These are phyloP conservation scores for Puma concolor DNA, from an alignment of 2,113 vertebrate species.

Conservation along the genomic window DNA sequence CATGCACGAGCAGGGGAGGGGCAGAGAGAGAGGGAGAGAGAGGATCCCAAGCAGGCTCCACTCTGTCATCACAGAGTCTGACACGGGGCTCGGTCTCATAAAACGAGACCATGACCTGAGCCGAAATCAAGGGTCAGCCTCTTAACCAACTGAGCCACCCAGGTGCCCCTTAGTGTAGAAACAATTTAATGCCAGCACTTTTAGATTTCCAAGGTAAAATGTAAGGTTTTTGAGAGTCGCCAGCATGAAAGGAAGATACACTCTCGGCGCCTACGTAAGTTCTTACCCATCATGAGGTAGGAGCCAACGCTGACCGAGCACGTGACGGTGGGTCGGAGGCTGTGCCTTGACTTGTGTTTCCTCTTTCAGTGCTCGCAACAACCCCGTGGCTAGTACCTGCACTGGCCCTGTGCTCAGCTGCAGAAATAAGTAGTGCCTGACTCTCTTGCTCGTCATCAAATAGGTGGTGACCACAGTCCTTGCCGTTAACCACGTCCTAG, in stretches of 20 bases:
- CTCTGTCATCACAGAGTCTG: too few relatives aligned
- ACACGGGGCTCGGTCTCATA: too few relatives aligned
- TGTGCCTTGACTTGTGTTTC: background rate
- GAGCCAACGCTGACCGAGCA: fast-evolving
- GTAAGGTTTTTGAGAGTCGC: background rate
- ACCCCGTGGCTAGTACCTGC: background rate
- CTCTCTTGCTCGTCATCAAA: background rate
- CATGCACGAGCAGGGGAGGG: too few relatives aligned
- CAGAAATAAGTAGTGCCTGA: background rate
- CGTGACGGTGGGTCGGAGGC: too few relatives aligned
- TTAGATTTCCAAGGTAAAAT: background rate
- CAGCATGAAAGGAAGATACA: background rate
- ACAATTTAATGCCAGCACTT: background rate
- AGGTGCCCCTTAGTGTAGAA: background rate
- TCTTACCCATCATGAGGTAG: fast-evolving
- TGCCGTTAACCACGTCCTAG: background rate
- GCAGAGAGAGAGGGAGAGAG: too few relatives aligned
- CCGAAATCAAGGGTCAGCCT: too few relatives aligned
- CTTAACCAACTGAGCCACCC: too few relatives aligned
- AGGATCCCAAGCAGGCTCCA: too few relatives aligned
- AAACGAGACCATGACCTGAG: too few relatives aligned
- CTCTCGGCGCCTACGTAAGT: fast-evolving
- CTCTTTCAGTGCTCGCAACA: background rate
- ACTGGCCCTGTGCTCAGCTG: background rate
- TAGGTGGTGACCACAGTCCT: background rate